These are phyloP conservation scores for Drosophila gaucha DNA, from an alignment of 2,888 invertebrate genomes.

Conservation along the genomic window DNA sequence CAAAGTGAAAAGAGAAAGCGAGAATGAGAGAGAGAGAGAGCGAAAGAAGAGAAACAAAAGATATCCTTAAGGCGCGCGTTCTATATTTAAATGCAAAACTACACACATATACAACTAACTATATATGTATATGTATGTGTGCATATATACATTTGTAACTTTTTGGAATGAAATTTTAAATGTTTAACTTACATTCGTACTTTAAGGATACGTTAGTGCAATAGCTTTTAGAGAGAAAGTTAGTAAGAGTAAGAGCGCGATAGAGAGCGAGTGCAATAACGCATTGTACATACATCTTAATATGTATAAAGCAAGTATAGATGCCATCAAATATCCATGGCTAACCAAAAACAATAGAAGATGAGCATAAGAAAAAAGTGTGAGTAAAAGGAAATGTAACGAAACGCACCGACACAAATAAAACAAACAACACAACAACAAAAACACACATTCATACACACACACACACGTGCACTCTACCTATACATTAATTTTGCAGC, in stretches of 20 bases:
- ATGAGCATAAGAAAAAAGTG: constrained; percentile 19
- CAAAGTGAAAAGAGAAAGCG: constrained; percentile 32
- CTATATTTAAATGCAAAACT: constrained; percentile 27
- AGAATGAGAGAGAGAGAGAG: neutral
- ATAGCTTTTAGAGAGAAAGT: constrained; percentile 35
- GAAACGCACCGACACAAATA: constrained; percentile 42
- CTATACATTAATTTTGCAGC: constrained; percentile 34
- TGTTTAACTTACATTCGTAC: constrained; percentile 42
- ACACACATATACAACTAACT: constrained; percentile 2
- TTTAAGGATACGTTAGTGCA: constrained; percentile 51
- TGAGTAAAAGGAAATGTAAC: constrained; percentile 38
- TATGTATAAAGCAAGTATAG: constrained; percentile 29
- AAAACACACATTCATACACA: constrained; percentile 27
- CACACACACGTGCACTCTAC: constrained; percentile 29
- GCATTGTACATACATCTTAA: constrained; percentile 29
- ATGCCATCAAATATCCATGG: constrained; percentile 19
- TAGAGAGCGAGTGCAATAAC: constrained; percentile 41
- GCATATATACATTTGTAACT: constrained; percentile 8
- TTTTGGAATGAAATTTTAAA: constrained; percentile 37
- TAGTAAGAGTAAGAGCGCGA: neutral
- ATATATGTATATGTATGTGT: neutral
- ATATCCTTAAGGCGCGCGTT: constrained; percentile 42
- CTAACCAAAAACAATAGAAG: constrained; percentile 11
- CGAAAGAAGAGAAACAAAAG: neutral
- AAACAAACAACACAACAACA: constrained; percentile 17